Conservation (phyloP, 2,113 vertebrate species). For the Chaetops frenatus region DNA sequence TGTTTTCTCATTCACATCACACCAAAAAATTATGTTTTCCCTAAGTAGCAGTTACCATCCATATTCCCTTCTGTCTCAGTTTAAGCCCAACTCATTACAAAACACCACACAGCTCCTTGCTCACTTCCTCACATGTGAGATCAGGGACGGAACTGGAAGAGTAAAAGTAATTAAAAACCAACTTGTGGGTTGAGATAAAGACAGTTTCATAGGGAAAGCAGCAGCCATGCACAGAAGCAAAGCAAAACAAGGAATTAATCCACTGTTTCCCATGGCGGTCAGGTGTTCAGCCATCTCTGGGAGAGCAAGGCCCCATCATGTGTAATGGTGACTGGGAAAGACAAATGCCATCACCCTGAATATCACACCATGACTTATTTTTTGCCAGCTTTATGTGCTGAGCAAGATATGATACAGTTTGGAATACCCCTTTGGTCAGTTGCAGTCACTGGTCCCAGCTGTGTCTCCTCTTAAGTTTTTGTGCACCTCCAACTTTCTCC, state of each 20-base stretch:
- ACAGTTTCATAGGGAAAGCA: background rate
- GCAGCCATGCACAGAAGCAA: background rate
- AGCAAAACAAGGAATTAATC: background rate
- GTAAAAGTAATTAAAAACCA: background rate
- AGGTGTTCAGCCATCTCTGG: background rate
- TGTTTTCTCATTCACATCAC: background rate
- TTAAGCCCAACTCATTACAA: background rate
- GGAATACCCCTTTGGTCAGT: background rate
- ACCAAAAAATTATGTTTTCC: background rate
- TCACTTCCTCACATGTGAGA: background rate
- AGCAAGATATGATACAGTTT: background rate
- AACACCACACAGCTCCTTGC: background rate
- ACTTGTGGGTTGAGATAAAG: background rate
- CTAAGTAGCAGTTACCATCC: background rate
- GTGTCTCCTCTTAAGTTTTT: background rate
- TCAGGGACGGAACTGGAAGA: background rate
- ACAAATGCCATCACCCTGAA: background rate
- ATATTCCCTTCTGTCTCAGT: background rate
- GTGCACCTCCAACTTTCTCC: background rate
- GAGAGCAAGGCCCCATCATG: background rate
- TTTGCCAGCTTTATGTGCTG: background rate
- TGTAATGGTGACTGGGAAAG: fast-evolving
- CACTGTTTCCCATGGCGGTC: background rate
- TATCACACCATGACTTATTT: background rate
- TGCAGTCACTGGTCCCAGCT: background rate